These are phyloP conservation scores for Hypothenemus hampei DNA, from an alignment of 1,140 invertebrate genomes.

Conservation along the genomic window DNA sequence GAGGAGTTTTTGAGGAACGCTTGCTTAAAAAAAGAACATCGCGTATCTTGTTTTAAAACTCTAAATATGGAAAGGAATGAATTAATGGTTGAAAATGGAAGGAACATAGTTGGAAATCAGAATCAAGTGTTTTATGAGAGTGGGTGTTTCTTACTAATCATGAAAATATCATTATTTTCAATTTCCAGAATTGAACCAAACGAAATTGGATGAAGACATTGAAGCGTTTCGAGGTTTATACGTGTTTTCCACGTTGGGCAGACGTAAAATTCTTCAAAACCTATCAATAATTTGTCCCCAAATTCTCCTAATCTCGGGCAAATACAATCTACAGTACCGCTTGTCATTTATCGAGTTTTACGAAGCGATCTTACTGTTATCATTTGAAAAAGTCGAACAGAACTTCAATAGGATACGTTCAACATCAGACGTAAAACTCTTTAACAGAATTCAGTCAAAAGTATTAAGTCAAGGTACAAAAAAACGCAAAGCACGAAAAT, in stretches of 20 bases:
- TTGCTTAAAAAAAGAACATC: constrained; percentile 29
- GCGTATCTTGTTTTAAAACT: constrained; percentile 26
- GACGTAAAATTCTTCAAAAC: constrained; percentile 34
- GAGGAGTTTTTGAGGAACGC: constrained; percentile 44
- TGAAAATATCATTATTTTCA: neutral
- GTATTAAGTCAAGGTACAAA: no score
- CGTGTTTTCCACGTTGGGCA: constrained; percentile 28
- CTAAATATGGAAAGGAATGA: neutral
- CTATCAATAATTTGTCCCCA: constrained; percentile 39
- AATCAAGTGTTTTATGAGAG: constrained; percentile 13
- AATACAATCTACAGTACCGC: constrained; percentile 47
- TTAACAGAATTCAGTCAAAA: no score
- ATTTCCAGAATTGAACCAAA: neutral
- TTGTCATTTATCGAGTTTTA: constrained; percentile 56
- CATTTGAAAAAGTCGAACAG: constrained; percentile 23
- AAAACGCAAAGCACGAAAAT: no score
- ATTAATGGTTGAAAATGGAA: constrained; percentile 5
- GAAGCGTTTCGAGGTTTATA: constrained; percentile 12
- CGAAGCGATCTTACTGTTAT: constrained; percentile 45
- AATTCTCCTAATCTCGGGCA: constrained; percentile 34
- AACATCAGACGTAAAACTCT: no score
- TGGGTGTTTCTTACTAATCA: neutral
- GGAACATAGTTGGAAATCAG: constrained; percentile 19
- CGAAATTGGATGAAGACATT: neutral
- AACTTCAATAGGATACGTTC: no score